phyloP scores from a whole-genome alignment of 2,113 vertebrate species.

The Cebus imitator region DNA sequence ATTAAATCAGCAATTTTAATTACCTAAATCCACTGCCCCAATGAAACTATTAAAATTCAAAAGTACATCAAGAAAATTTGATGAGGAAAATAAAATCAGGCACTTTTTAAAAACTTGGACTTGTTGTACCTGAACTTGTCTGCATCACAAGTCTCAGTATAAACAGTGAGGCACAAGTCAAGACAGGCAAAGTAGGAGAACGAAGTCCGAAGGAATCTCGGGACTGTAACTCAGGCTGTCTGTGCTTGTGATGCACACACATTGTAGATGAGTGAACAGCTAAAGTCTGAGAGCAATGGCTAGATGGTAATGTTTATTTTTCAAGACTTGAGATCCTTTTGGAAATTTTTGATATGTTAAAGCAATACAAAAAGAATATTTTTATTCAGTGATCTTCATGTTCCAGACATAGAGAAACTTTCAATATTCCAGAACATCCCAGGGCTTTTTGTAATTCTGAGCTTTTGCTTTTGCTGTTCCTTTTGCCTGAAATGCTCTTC shows the following conservation, averaged over 20 bases:
- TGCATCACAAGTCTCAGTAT: background rate
- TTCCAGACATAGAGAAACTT: background rate
- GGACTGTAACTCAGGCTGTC: background rate
- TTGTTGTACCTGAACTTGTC: background rate
- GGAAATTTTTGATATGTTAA: background rate
- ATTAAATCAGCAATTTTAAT: slow-evolving; percentile 12
- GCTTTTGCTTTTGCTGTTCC: background rate
- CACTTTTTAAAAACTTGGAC: background rate
- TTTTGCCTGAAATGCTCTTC: background rate
- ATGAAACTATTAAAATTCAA: slow-evolving; percentile 7
- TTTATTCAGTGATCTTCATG: background rate
- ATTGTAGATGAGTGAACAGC: background rate
- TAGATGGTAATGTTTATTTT: background rate
- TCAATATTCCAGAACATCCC: too few relatives aligned
- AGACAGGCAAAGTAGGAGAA: background rate
- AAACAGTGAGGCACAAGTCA: background rate
- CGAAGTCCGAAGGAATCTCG: background rate
- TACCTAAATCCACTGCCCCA: background rate
- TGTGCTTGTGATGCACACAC: fast-evolving
- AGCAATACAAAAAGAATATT: background rate
- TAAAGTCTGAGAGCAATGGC: background rate
- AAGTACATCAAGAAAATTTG: background rate
- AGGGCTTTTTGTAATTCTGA: background rate
- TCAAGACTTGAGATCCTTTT: background rate
- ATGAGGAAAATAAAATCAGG: background rate